Evolutionary conservation across 1,140 invertebrate species (phyloP), one percentile per base, ranked within the genome.

Genomic region (Caligus rogercresseyi): DNA sequence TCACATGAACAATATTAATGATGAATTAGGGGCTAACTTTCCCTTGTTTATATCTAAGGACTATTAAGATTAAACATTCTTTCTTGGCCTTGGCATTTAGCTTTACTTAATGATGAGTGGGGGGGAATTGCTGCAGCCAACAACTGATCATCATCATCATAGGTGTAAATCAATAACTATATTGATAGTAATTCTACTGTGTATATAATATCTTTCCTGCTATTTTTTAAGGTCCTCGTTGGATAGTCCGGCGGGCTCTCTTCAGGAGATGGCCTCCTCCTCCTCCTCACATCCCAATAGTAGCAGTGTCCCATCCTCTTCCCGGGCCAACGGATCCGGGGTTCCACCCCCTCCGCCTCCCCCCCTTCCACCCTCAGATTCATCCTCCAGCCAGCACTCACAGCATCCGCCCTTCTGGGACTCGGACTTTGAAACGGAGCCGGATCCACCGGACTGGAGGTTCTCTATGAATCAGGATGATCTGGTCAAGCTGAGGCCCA

Each of bases 351-450:
- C 53, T 13, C n/a, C 53, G 11, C 21, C 11, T 19, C 53, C n/a
- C 4, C 53, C n/a, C 11, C 21, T 11, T 7, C 4, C 11, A 7
- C 16, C 53, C 21, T 23, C n/a, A 19, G 11, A 7, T 23, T 15
- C n/a, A 14, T 54, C 53, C 16, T 15, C 13, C 16, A 54, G 16
- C 21, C 53, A 23, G 4, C 4, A 54, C 53, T 19, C n/a, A 54
- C 31, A 43, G 31, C 31, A 43, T 43, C 31, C 24, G 3, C 24
- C 54, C 31, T 53, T 25, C 63, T 80, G 79, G 77, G 82, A 89
- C 76, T 86, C 83, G 71, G 80, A 92, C 78, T 80, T 88, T 67
- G 80, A 87, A 74, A 79, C 85, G 65, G 80, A 92, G 72, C 76
- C 84, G 61, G 80, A 86, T 77, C 78, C 85, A 23, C 81, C 83